Evolutionary conservation across 2,888 invertebrate genomes (phyloP), one percentile per base, ranked within the genome.

Genomic region (Melanchra persicariae): DNA sequence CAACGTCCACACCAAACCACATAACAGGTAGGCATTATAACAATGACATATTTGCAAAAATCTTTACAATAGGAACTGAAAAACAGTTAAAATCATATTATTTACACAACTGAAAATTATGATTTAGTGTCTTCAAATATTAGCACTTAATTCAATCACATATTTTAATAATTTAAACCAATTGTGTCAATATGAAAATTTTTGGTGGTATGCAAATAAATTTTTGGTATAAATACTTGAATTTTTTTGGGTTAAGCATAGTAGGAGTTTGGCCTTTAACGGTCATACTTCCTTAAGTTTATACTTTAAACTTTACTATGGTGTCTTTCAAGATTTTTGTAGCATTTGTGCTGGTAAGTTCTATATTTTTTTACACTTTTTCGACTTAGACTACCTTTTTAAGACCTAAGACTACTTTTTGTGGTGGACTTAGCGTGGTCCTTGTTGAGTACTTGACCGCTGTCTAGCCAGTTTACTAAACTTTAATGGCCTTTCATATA

Each of bases 91-190:
- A 26, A n/a, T 49, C 1, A 7, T 15, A 40, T 7, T 59, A n/a
- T 75, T 77, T 15, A 30, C 17, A 10, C 71, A 75, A 5, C 24
- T 75, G 75, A 40, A 47, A n/a, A 49, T 26, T 6, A 12, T 62
- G 58, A 75, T 75, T 77, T 37, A 77, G n/a, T 54, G 2, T 37
- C n/a, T 0, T 1, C 49, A 70, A 70, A 77, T 77, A 75, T 70
- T 77, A 43, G 19, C 10, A 15, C 7, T 12, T 2, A 26, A 26
- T 43, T 2, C 26, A 65, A 74, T 64, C 19, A 10, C 24, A 4
- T 47, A 75, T 1, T 75, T 60, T 22, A 37, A 37, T 52, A 45
- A 26, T 52, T n/a, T 0, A 1, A 7, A 10, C 1, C 73, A 76
- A 1, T 22, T 74, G 73, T 19, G 45, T 40, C 40, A 71, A 49